Percentiles rank a stretch among this genome's conserved stretches.
Evolutionary conservation across 2,888 invertebrate species (phyloP).

Genomic region (Pyrrhia umbra): DNA sequence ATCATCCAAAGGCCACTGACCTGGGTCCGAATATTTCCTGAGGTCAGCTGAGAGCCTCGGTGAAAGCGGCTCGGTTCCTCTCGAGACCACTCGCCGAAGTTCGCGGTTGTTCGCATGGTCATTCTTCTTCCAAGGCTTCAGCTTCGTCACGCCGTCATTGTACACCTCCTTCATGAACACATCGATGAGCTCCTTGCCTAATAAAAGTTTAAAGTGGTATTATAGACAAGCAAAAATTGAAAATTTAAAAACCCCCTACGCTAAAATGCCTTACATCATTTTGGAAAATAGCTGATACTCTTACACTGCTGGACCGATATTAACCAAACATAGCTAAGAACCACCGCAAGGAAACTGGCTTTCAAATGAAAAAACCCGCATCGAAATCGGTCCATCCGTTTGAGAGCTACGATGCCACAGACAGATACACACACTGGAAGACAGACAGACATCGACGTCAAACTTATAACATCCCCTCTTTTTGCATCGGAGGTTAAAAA

Average conservation of each 20-base stretch:
- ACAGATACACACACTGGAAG: no score
- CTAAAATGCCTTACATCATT: no score
- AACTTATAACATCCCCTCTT: no score
- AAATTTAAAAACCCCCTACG: not conserved
- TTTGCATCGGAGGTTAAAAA: no score
- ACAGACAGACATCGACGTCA: no score
- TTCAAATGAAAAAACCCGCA: no score
- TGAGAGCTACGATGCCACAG: no score
- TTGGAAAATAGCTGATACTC: no score
- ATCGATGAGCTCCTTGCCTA: constrained; percentile 98
- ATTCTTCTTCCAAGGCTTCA: constrained; percentile 91
- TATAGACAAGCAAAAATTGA: not conserved
- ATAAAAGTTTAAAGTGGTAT: not conserved
- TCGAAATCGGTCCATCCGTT: no score
- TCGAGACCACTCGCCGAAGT: constrained; percentile 76
- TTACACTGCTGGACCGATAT: no score
- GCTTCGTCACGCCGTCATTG: constrained; percentile 93
- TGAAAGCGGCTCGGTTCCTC: constrained; percentile 79
- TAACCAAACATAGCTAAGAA: no score
- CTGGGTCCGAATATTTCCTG: constrained; percentile 70
- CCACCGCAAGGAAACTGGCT: no score
- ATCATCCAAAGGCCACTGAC: constrained; percentile 63
- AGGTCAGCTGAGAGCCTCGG: constrained; percentile 67
- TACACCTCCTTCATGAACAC: constrained; percentile 95
- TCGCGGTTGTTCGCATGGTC: constrained; percentile 73